Evolutionary conservation across 2,113 vertebrate genomes (phyloP), one percentile per base, ranked within the genome.

Genomic region (Elgaria multicarinata): DNA sequence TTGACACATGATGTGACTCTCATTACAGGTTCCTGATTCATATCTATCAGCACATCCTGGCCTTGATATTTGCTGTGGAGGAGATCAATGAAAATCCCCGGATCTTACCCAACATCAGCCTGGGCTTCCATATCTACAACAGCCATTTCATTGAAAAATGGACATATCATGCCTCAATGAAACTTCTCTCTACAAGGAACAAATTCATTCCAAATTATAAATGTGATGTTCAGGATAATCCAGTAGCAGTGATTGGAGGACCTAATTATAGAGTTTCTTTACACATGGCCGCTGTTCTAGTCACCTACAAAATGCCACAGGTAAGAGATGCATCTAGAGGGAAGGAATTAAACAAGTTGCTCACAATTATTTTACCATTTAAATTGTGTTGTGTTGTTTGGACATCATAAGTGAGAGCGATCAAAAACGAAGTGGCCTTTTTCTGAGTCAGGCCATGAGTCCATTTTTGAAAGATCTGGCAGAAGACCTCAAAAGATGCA

Each of bases 31-130:
- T 85, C 6, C 31, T 84, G 42, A n/a, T 39, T 55, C 83, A 58
- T 12, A 78, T 55, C 36, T 90, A 90, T n/a, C 89, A 90, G 75
- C 64, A 85, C 55, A 53, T 90, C 16, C 55, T 90, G 64, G 89
- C 83, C 12, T 86, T 86, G 62, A n/a, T 72, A 24, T 90, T 90
- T 90, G 36, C 89, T 39, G 55, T 86, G 26, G 53, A 69, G 64
- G 89, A 86, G 31, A 86, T 90, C 16, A 90, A 90, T 71, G 67
- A 42, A 39, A 55, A 90, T n/a, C 62, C n/a, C 8, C 33, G 71
- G 6, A 50, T 90, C 22, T 58, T 90, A 18, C 83, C 89, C 36
- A 90, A 90, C 3, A 13, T 69, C 62, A 85, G 64, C 31, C 55
- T 90, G 64, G 89, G 89, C 6, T 85, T 90, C 28, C 16, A 86